Percentiles rank a stretch among this genome's conserved stretches.
phyloP scores from a whole-genome alignment of 2,113 vertebrate genomes.

The Corydoras sp. region DNA sequence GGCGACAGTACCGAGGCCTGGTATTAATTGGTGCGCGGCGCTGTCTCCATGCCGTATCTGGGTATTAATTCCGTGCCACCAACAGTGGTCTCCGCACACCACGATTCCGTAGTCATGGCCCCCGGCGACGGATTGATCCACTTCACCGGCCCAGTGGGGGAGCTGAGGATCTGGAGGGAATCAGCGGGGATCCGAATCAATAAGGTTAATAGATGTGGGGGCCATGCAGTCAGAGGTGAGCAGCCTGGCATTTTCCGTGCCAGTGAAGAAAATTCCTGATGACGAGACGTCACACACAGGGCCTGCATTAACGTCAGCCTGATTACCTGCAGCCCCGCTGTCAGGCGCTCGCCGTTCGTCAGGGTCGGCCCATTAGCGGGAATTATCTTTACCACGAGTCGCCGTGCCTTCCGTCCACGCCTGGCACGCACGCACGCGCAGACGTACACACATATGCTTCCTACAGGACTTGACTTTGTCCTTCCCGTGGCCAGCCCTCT shows the following conservation, averaged over 20 bases:
- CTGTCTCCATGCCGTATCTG: slow-evolving; percentile 42
- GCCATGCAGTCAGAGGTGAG: slow-evolving; percentile 85
- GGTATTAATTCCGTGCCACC: slow-evolving; percentile 67
- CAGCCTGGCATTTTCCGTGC: slow-evolving; percentile 83
- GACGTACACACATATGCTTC: slow-evolving; percentile 28
- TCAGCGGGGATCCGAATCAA: slow-evolving; percentile 86
- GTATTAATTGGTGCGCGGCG: slow-evolving; percentile 17
- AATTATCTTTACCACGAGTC: slow-evolving; percentile 79
- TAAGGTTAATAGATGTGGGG: slow-evolving; percentile 95
- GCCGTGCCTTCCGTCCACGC: slow-evolving; percentile 41
- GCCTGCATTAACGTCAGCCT: slow-evolving; percentile 76
- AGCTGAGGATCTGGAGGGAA: slow-evolving; percentile 78
- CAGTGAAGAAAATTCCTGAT: slow-evolving; percentile 88
- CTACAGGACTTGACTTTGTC: slow-evolving; percentile 64
- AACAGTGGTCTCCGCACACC: slow-evolving; percentile 63
- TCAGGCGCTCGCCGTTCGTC: slow-evolving; percentile 62
- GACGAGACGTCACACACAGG: slow-evolving; percentile 81
- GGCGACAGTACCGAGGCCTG: slow-evolving; percentile 4
- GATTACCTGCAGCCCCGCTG: slow-evolving; percentile 73
- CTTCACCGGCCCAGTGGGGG: slow-evolving; percentile 82
- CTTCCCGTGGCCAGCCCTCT: slow-evolving; percentile 58
- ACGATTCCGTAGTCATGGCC: slow-evolving; percentile 84
- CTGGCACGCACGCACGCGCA: background rate
- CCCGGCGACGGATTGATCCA: slow-evolving; percentile 85
- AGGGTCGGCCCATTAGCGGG: slow-evolving; percentile 72